Evolutionary conservation across 2,888 invertebrate genomes (phyloP).

Genomic region (Ecliptopera silaceata): DNA sequence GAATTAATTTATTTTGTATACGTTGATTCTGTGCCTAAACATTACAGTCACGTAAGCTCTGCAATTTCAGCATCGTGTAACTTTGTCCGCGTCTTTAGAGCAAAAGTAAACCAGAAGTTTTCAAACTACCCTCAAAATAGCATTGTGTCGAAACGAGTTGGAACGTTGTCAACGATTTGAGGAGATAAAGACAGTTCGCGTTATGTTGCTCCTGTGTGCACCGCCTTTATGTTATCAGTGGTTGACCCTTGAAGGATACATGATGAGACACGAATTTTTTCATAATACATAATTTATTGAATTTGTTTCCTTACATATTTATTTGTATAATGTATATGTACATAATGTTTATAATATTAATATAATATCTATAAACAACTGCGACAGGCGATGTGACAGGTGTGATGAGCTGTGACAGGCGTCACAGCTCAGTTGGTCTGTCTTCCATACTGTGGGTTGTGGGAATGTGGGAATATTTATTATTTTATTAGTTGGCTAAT

Average conservation of each 20-base stretch:
- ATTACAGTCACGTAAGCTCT: neutral
- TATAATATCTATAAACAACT: no score
- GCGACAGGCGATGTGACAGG: no score
- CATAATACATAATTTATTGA: no score
- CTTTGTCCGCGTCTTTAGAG: constrained; percentile 22
- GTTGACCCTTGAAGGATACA: constrained; percentile 10
- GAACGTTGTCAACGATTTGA: constrained; percentile 50
- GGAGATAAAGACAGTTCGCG: constrained; percentile 47
- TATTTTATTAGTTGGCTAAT: no score
- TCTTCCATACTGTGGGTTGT: no score
- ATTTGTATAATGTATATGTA: no score
- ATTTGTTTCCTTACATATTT: no score
- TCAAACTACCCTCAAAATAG: constrained; percentile 36
- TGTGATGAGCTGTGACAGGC: no score
- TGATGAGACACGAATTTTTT: constrained; percentile 7
- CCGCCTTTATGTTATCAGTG: constrained; percentile 22
- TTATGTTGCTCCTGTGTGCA: constrained; percentile 36
- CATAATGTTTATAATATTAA: no score
- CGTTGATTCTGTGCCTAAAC: neutral
- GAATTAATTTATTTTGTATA: no score
- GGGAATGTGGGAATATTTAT: no score
- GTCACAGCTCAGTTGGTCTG: no score
- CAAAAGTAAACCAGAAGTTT: constrained; percentile 30
- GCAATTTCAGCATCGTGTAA: constrained; percentile 6
- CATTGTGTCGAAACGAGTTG: constrained; percentile 48